Base-by-base conservation (phyloP, 1,140 invertebrate species). In the Hyles euphorbiae region DNA sequence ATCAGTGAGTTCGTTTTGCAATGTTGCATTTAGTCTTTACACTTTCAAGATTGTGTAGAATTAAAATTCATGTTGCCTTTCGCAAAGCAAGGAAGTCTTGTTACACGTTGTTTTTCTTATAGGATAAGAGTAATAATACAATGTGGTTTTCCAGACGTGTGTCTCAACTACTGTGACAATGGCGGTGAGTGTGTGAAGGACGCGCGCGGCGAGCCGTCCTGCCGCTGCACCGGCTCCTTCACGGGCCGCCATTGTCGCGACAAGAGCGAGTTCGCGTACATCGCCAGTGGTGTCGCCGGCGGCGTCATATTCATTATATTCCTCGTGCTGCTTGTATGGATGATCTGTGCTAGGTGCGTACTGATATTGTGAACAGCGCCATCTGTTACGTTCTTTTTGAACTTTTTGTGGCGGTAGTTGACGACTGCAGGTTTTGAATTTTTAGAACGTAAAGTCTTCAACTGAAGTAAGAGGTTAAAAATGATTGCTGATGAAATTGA, bases 181-280 rank as follows among this genome's bases (percentile, higher is more conserved):
- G 96, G 97, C 60, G 97, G 97, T 2, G 91, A 93, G 32, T 99
- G 98, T 81, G 91, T 96, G 8, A 98, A 98, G 77, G 96, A 98
- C 76, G 90, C 92, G 0, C 90, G 94, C 60, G 95, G 95, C 1
- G 93, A 95, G 74, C 96, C 96, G 0, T 94, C 94, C 0, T 98
- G 97, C 77, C 91, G 95, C 61, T 98, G 97, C 78, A 93, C 95
- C 5, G 96, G 96, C 1, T 97, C 96, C 54, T 98, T 97, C 88
- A 97, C 96, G 9, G 97, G 97, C n/a, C 94, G 95, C 65, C 94
- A 95, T 60, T 98, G 96, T 74, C 92, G 94, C 3, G 95, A 97
- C 70, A 98, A 98, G 80, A 97, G 96, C 1, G 96, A 98, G 74
- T 98, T 98, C 83, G 96, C 97, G 3, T 98, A 98, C 83, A 97